phyloP scores from a whole-genome alignment of 2,113 vertebrate genomes.

The Erythrolamprus reginae region DNA sequence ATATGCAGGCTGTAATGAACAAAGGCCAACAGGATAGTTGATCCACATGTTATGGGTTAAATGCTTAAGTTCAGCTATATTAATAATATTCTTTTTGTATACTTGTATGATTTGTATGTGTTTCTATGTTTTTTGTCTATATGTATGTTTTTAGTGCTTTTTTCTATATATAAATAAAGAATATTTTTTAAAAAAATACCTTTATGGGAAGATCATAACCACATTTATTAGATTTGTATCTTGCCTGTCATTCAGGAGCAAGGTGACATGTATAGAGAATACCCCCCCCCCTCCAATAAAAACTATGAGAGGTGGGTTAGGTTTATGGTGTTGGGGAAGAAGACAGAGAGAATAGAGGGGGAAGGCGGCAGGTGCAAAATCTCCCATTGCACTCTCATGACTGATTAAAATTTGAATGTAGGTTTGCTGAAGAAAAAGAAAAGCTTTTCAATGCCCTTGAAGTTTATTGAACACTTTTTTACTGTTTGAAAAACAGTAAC shows the following conservation, averaged over 20 bases:
- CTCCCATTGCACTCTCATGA: constrained; percentile 16
- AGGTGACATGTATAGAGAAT: background rate
- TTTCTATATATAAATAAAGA: too few species aligned
- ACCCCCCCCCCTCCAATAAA: background rate
- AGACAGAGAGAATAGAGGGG: background rate
- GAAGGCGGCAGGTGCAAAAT: background rate
- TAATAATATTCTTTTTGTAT: too few species aligned
- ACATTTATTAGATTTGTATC: background rate
- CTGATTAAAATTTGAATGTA: constrained; percentile 24
- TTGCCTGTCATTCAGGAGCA: background rate
- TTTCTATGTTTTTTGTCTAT: too few species aligned
- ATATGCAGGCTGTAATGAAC: too few species aligned
- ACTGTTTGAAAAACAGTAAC: background rate
- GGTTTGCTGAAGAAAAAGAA: background rate
- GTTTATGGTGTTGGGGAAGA: background rate
- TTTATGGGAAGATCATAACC: background rate
- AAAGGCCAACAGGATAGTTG: too few species aligned
- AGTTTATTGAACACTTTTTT: background rate
- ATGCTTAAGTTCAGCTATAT: too few species aligned
- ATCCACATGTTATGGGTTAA: too few species aligned
- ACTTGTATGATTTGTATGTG: too few species aligned
- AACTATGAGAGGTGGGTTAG: background rate
- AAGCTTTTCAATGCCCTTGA: background rate
- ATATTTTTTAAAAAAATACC: too few species aligned
- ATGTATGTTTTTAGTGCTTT: too few species aligned